phyloP scores from a whole-genome alignment of 2,888 invertebrate species.

The Caenorhabditis sp. region DNA sequence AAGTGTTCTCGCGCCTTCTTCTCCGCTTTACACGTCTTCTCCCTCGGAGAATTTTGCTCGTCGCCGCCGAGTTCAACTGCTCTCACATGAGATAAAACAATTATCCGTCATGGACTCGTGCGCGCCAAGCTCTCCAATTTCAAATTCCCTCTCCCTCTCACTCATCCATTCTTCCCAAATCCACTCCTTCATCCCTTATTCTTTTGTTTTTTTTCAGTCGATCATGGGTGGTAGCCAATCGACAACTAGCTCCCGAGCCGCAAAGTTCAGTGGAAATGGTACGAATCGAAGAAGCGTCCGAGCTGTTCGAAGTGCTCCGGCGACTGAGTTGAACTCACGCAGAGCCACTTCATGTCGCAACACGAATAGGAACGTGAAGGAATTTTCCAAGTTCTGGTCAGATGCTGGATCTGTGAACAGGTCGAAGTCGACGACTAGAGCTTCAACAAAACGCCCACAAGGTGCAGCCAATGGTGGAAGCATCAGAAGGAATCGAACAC shows the following conservation, averaged over 20 bases:
- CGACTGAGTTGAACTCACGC: constrained; percentile 46
- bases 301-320: constrained; percentile 53
- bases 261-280: constrained; percentile 63
- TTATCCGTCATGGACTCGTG: constrained; percentile 17
- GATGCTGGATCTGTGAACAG: constrained; percentile 54
- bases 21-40: constrained; percentile 4
- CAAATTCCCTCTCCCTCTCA: constrained; percentile 19
- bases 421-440: constrained; percentile 36
- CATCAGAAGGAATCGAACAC: constrained; percentile 42
- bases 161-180: background rate
- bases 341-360: constrained; percentile 63
- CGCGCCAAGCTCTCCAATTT: constrained; percentile 25
- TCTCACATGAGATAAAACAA: constrained; percentile 45
- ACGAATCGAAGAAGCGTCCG: constrained; percentile 60
- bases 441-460: constrained; percentile 29
- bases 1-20: constrained; percentile 25
- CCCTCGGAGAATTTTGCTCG: constrained; percentile 5
- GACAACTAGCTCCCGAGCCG: constrained; percentile 56
- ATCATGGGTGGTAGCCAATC: constrained; percentile 65
- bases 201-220: background rate
- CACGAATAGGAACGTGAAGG: constrained; percentile 66
- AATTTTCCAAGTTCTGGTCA: constrained; percentile 68
- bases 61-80: constrained; percentile 17
- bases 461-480: constrained; percentile 24
- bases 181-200: background rate